These are phyloP conservation scores for Cliona cf. orientalis DNA, from an alignment of 37 sponge, comb jelly and placozoan genomes.

Conservation along the genomic window DNA sequence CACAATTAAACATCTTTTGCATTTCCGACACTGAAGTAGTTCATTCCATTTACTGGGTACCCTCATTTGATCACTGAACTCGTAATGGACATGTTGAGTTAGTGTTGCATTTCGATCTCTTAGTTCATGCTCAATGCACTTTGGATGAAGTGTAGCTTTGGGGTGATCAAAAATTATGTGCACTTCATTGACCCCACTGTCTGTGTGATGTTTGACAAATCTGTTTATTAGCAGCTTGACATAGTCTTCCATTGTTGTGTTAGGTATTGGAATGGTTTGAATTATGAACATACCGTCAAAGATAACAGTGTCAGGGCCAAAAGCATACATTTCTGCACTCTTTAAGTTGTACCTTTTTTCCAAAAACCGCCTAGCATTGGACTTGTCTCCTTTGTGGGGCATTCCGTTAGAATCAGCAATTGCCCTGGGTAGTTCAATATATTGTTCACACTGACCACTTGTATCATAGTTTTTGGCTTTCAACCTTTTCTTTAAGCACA, in stretches of 20 bases:
- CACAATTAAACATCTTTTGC: constrained; percentile 18
- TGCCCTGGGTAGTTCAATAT: constrained; percentile 3
- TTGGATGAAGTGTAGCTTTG: not conserved
- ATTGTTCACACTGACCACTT: constrained; percentile 1
- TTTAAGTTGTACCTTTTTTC: not conserved
- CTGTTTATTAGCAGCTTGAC: not conserved
- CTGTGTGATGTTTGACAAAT: not conserved
- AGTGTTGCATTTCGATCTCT: not conserved
- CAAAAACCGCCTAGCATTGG: not conserved
- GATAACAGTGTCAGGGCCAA: not conserved
- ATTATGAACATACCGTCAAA: constrained; percentile 45
- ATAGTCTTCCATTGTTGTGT: not conserved
- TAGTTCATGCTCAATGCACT: not conserved
- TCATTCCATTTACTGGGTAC: not conserved
- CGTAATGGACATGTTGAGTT: constrained; percentile 1
- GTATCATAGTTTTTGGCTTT: not conserved
- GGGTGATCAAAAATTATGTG: constrained; percentile 35
- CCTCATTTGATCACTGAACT: not conserved
- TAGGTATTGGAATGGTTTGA: constrained; percentile 7
- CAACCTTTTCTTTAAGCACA: no score
- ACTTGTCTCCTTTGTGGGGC: constrained; percentile 28
- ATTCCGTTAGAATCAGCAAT: constrained; percentile 18
- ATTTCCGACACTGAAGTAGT: constrained; percentile 8
- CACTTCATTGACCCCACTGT: not conserved
- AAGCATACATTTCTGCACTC: not conserved